Percentiles rank a stretch among this genome's conserved stretches.
Evolutionary conservation across 2,888 invertebrate species (phyloP).

Genomic region (Brachypalpus laphriformis): DNA sequence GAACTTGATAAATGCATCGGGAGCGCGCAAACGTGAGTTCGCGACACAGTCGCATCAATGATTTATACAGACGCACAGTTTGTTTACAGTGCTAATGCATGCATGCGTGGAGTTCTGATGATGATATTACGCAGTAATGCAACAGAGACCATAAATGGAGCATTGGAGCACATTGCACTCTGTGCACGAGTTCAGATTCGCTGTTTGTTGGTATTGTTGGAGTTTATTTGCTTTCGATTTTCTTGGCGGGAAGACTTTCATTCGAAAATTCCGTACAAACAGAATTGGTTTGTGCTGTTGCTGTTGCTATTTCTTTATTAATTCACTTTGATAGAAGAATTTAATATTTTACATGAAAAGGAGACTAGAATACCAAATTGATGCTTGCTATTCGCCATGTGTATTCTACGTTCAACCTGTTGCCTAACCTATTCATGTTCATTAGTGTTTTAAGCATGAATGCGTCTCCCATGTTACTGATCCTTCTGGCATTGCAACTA

Average conservation of each 20-base stretch:
- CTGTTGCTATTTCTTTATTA: too few species aligned
- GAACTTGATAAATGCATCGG: conserved; percentile 49
- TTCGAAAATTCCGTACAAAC: neutral
- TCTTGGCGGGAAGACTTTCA: neutral
- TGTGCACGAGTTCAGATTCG: neutral
- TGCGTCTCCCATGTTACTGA: too few species aligned
- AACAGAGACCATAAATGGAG: conserved; percentile 33
- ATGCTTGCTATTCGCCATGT: too few species aligned
- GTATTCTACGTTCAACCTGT: too few species aligned
- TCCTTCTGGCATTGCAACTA: too few species aligned
- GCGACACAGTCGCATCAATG: conserved; percentile 8
- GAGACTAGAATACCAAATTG: too few species aligned
- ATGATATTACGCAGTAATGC: conserved; percentile 33
- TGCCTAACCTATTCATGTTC: too few species aligned
- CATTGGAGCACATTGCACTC: conserved; percentile 38
- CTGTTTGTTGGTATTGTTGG: neutral
- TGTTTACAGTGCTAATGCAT: conserved; percentile 3
- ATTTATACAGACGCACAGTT: conserved; percentile 22
- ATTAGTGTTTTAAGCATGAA: too few species aligned
- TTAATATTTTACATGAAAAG: too few species aligned
- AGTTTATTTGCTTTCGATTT: conserved; percentile 15
- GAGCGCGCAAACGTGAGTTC: conserved; percentile 23
- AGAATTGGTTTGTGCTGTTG: too few species aligned
- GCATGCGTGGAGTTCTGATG: conserved; percentile 33
- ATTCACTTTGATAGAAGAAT: too few species aligned